Evolutionary conservation across 2,113 vertebrate genomes (phyloP).

Genomic region (Podarcis muralis): DNA sequence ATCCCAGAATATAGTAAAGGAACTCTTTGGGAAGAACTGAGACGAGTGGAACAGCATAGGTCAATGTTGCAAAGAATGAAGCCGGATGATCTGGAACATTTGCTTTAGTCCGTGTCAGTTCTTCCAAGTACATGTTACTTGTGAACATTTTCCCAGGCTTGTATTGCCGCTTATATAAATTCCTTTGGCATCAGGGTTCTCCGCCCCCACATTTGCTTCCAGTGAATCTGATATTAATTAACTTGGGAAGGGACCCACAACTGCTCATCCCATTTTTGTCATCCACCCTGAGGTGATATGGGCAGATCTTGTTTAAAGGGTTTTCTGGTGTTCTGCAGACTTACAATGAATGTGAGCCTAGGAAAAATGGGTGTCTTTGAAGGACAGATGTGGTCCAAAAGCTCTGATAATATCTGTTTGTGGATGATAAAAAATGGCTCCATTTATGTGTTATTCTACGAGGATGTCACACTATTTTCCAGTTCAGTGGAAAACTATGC

Average conservation of each 20-base stretch:
- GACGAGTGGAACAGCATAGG: background rate
- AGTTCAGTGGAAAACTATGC: slow-evolving; percentile 3
- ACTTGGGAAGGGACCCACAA: background rate
- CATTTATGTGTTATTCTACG: background rate
- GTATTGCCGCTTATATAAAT: background rate
- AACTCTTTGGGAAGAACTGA: background rate
- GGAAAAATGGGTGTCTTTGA: slow-evolving; percentile 11
- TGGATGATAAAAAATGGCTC: background rate
- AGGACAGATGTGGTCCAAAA: slow-evolving; percentile 13
- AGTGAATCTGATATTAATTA: background rate
- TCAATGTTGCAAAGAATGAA: background rate
- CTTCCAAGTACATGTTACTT: background rate
- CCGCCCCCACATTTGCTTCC: background rate
- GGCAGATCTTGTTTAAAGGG: background rate
- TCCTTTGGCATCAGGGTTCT: background rate
- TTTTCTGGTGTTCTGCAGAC: background rate
- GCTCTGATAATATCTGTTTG: slow-evolving; percentile 39
- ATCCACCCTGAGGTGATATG: background rate
- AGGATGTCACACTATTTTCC: background rate
- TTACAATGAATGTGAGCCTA: accelerated
- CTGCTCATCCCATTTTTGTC: background rate
- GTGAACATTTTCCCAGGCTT: background rate
- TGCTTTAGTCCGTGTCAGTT: background rate
- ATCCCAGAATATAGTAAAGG: background rate
- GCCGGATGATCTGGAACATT: background rate